These are phyloP conservation scores for Carassius gibelio DNA, from an alignment of 2,113 vertebrate species.

Conservation along the genomic window DNA sequence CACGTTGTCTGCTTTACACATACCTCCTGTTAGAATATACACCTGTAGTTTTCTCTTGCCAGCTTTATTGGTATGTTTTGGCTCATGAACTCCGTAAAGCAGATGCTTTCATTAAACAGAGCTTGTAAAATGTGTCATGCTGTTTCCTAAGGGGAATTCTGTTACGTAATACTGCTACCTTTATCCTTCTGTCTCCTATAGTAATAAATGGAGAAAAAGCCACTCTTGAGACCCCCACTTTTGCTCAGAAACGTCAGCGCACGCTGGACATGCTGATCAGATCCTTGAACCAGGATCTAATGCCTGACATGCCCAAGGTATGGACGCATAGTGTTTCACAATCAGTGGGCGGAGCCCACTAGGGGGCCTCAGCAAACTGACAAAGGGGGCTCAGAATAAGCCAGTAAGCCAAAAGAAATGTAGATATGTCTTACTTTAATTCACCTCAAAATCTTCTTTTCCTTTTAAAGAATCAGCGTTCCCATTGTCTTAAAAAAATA, in stretches of 20 bases:
- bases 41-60: background rate
- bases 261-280: conserved; percentile 98
- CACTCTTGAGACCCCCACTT: conserved; percentile 96
- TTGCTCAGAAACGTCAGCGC: conserved; percentile 96
- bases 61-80: conserved; percentile 14
- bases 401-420: background rate
- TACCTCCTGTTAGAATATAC: background rate
- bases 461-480: background rate
- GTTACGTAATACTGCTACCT: background rate
- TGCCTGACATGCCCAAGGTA: conserved; percentile 96
- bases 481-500: background rate
- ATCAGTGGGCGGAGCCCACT: background rate
- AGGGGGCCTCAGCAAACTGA: background rate
- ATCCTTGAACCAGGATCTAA: conserved; percentile 94
- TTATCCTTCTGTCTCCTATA: conserved; percentile 58
- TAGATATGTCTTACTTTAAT: background rate
- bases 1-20: background rate
- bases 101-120: conserved; percentile 9
- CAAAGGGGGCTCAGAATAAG: background rate
- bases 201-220: conserved; percentile 99
- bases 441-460: too few species aligned
- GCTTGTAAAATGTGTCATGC: background rate
- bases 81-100: background rate
- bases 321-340: conserved; percentile 12
- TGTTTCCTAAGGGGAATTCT: background rate